Percentiles rank a stretch among this genome's conserved stretches.
phyloP scores from a whole-genome alignment of 2,888 invertebrate species.

The Lasioglossum malachurum region DNA sequence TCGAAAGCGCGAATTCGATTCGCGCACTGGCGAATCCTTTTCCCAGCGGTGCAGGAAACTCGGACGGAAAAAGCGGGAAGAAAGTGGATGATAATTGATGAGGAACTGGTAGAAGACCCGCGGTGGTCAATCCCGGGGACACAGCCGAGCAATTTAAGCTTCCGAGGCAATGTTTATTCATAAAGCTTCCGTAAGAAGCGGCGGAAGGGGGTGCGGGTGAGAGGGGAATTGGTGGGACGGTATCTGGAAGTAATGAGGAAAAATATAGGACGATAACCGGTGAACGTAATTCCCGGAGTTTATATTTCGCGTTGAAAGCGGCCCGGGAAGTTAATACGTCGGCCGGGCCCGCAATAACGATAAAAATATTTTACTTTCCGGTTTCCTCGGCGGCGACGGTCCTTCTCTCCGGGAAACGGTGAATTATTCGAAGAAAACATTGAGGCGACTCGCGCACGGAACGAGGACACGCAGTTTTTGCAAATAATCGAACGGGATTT shows the following conservation, averaged over 20 bases:
- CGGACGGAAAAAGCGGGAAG: neutral
- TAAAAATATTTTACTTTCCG: conserved; percentile 1
- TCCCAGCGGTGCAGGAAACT: neutral
- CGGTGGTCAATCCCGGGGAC: neutral
- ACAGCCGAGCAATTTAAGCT: conserved; percentile 2
- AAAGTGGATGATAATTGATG: neutral
- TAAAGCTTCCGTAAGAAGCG: neutral
- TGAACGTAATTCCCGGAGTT: conserved; percentile 12
- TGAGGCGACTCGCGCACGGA: neutral
- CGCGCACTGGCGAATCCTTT: neutral
- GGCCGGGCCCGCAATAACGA: neutral
- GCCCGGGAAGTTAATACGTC: conserved; percentile 7
- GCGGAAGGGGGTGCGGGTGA: neutral
- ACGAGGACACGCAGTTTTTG: conserved; percentile 44
- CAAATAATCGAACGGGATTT: conserved; percentile 52
- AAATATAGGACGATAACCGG: conserved; percentile 12
- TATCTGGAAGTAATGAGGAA: conserved; percentile 1
- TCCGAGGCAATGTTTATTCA: conserved; percentile 5
- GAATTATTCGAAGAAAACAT: conserved; percentile 14
- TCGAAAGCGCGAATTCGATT: neutral
- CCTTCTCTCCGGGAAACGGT: neutral
- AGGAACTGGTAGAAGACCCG: neutral
- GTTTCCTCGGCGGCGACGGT: neutral
- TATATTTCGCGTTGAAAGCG: conserved; percentile 8
- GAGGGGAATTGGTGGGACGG: neutral